phyloP scores from a whole-genome alignment of 2,797 vertebrate genomes.

The Pygocentrus nattereri region DNA sequence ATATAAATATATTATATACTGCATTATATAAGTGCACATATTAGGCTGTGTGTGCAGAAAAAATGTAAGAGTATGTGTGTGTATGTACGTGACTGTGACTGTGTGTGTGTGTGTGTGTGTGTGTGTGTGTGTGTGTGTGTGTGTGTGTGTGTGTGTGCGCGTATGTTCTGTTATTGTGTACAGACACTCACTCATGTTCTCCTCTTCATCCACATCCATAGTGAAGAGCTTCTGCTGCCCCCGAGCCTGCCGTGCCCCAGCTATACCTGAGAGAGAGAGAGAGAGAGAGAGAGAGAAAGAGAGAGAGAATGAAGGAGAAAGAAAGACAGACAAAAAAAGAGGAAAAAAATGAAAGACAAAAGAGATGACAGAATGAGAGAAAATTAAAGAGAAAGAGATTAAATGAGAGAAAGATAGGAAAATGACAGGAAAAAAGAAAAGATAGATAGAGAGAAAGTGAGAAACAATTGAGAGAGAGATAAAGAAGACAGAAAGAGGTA shows the following conservation, averaged over 20 bases:
- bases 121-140: neutral
- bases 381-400: neutral
- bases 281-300: neutral
- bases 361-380: no score
- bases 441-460: no score
- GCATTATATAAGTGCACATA: neutral
- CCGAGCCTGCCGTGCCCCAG: constrained; percentile 75
- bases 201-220: constrained; percentile 95
- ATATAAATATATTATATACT: no score
- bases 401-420: neutral
- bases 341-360: no score
- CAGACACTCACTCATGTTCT: constrained; percentile 95
- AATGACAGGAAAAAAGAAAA: no score
- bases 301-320: neutral
- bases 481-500: no score
- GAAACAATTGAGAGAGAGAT: no score
- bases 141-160: neutral
- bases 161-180: constrained; percentile 7
- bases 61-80: neutral
- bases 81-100: neutral
- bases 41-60: neutral
- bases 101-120: neutral
- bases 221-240: constrained; percentile 80
- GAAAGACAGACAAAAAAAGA: no score
- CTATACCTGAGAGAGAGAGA: constrained; percentile 81